phyloP scores from a whole-genome alignment of 2,113 vertebrate species.

The Reinhardtius hippoglossoides region DNA sequence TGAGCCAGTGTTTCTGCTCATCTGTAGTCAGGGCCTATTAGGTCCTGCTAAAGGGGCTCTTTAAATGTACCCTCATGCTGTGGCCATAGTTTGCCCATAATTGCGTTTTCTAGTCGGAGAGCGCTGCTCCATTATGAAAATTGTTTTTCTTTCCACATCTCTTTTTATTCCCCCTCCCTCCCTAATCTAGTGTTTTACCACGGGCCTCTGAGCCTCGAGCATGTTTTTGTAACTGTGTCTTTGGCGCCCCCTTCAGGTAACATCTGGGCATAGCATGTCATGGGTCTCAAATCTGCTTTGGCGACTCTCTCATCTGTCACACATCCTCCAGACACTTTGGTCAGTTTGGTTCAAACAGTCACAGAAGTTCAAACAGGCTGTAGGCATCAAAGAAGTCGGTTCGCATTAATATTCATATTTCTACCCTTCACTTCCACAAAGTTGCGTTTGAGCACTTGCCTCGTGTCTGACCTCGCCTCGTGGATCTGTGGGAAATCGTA shows the following conservation, averaged over 20 bases:
- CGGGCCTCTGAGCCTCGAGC: constrained; percentile 3
- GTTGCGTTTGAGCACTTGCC: constrained; percentile 47
- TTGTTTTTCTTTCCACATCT: constrained; percentile 62
- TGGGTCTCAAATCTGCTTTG: constrained; percentile 38
- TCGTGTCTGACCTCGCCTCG: constrained; percentile 33
- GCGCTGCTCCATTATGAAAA: constrained; percentile 72
- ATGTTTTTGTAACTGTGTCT: constrained; percentile 64
- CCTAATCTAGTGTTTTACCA: constrained; percentile 46
- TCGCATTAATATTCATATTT: constrained; percentile 52
- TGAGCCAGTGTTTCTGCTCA: constrained; percentile 52
- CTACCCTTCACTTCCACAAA: constrained; percentile 25
- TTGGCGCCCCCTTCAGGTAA: constrained; percentile 67
- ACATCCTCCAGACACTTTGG: constrained; percentile 29
- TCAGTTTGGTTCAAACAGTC: constrained; percentile 41
- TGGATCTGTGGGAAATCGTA: constrained; percentile 20
- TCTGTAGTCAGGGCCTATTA: constrained; percentile 60
- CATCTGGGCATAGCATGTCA: constrained; percentile 28
- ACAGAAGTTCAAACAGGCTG: constrained; percentile 36
- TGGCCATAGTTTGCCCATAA: constrained; percentile 68
- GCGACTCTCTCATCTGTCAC: constrained; percentile 39
- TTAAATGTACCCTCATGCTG: constrained; percentile 64
- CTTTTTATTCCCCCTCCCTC: background rate
- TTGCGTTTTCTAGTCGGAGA: constrained; percentile 74
- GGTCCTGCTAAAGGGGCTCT: constrained; percentile 56
- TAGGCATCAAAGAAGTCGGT: constrained; percentile 43